Evolutionary conservation across 2,797 vertebrate species (phyloP), one percentile per base, ranked within the genome.

Genomic region (Epinephelus awoara): DNA sequence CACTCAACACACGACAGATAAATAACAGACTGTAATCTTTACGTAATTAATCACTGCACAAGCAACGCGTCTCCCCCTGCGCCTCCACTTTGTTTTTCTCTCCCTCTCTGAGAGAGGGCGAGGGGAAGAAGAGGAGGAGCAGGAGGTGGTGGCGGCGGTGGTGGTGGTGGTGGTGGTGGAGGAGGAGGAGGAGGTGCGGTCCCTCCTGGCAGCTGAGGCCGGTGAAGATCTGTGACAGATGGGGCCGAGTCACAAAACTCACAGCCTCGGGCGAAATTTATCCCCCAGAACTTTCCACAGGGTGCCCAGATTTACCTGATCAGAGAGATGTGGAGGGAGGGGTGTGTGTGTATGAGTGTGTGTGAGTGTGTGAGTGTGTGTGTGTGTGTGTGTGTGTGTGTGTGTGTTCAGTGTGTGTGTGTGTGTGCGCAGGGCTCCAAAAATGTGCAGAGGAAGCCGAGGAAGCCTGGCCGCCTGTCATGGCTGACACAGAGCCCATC

Each of bases 291-390:
- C 96, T 97, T 97, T 98, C 96, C 95, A 96, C 94, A 95, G 96
- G 95, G 95, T 96, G 96, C 96, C 95, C 96, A 96, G 96, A 97
- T 97, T 97, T 98, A 99, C 98, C 97, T 98, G 97, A 98, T 97
- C 96, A 96, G 95, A 97, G 96, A 59, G 70, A 71, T 77, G 90
- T 79, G 72, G 68, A 59, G 49, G 69, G 75, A 47, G 29, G 66
- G 52, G 49, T 19, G 62, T 25, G 50, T 15, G 61, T 29, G 57
- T 15, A 49, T 52, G 51, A 42, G 73, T 58, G 50, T 64, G 59
- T 49, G 73, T 42, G 75, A 65, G 72, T 75, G 79, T 75, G 61
- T 71, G 56, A 65, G 79, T 68, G 75, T 65, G 67, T 59, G n/a
- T 25, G 44, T 67, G 79, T 68, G 75, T 65, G 67, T 59, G n/a